Evolutionary conservation across 2,113 vertebrate species (phyloP).

Genomic region (Tragulus kanchil): DNA sequence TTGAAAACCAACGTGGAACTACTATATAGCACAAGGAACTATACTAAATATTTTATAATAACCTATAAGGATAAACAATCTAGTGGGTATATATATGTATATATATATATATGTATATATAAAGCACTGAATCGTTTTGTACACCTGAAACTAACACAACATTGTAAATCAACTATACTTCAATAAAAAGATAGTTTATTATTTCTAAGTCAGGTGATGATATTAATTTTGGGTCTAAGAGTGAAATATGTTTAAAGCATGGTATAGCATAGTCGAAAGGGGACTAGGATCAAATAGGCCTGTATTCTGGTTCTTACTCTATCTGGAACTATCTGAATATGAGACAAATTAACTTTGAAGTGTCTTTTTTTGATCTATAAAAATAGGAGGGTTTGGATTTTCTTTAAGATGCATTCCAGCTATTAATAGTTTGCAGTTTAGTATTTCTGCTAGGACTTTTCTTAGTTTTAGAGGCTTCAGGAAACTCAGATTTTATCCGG

Average conservation of each 20-base stretch:
- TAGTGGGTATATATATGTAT: background rate
- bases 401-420: background rate
- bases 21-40: background rate
- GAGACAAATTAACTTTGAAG: background rate
- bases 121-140: background rate
- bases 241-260: background rate
- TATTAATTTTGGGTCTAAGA: background rate
- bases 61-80: background rate
- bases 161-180: background rate
- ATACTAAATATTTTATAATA: background rate
- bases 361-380: background rate
- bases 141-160: background rate
- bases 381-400: background rate
- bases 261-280: background rate
- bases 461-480: background rate
- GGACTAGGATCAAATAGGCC: background rate
- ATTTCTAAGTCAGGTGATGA: background rate
- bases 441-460: background rate
- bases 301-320: background rate
- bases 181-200: background rate
- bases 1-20: background rate
- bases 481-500: background rate
- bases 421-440: background rate
- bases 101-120: background rate
- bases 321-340: background rate